These are phyloP conservation scores for Sitobion miscanthi DNA, from an alignment of 1,140 invertebrate species.

Conservation along the genomic window DNA sequence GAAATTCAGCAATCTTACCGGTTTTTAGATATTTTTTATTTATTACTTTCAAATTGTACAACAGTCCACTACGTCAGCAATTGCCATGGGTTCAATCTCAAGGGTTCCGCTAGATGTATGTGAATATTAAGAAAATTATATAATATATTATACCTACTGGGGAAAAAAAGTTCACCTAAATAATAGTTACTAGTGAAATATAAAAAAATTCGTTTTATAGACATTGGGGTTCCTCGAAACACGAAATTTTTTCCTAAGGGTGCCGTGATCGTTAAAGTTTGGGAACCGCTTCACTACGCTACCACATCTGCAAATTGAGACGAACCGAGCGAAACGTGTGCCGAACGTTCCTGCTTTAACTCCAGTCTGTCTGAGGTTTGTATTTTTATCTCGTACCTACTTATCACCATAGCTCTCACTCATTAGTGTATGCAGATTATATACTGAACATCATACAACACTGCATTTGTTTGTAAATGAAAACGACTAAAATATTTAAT, in stretches of 20 bases:
- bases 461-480: not conserved
- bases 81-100: no score
- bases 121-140: no score
- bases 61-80: not conserved
- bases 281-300: no score
- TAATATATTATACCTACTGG: no score
- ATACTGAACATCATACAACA: not conserved
- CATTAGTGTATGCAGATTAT: not conserved
- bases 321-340: not conserved
- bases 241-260: no score
- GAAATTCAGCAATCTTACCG: not conserved
- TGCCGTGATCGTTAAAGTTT: no score
- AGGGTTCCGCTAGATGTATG: no score
- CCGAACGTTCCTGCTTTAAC: not conserved
- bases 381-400: not conserved
- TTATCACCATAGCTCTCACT: not conserved
- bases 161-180: no score
- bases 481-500: not conserved
- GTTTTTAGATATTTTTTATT: not conserved
- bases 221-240: no score
- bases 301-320: not conserved
- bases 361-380: not conserved
- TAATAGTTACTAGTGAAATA: no score
- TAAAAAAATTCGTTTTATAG: no score
- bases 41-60: not conserved